phyloP scores from a whole-genome alignment of 2,888 invertebrate species.

The Phania funesta region DNA sequence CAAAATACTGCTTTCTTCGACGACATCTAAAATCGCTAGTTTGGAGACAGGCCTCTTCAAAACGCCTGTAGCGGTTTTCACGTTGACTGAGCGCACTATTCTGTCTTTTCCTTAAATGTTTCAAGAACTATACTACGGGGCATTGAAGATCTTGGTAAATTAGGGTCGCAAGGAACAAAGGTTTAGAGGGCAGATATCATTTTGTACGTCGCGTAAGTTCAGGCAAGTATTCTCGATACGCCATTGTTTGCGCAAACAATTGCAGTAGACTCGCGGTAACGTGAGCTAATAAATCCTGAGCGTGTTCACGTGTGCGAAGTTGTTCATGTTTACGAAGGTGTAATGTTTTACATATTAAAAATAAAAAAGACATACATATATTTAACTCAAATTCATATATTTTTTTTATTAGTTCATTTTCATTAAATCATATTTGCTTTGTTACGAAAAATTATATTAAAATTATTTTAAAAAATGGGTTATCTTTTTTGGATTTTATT shows the following conservation, averaged over 20 bases:
- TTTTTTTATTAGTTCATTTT: no score
- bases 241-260: slow-evolving; percentile 29
- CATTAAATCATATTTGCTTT: no score
- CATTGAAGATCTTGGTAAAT: not conserved
- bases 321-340: no score
- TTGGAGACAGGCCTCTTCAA: slow-evolving; percentile 5
- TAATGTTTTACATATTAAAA: no score
- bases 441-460: no score
- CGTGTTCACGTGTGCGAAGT: no score
- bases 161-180: not conserved
- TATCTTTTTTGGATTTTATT: no score
- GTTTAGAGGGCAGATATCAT: slow-evolving; percentile 6
- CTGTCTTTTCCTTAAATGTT: slow-evolving; percentile 17
- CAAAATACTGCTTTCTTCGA: not conserved
- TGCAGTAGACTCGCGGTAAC: no score
- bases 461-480: no score
- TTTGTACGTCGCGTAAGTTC: slow-evolving; percentile 13
- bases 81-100: not conserved
- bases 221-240: slow-evolving; percentile 2
- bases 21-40: slow-evolving; percentile 4
- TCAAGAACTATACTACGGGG: not conserved
- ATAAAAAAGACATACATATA: no score
- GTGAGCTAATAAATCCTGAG: no score
- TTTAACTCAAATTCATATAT: no score
- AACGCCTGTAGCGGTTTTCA: not conserved